Percentiles rank a stretch among this genome's conserved stretches.
phyloP scores from a whole-genome alignment of 2,888 invertebrate genomes.

The Tortrix viridana region DNA sequence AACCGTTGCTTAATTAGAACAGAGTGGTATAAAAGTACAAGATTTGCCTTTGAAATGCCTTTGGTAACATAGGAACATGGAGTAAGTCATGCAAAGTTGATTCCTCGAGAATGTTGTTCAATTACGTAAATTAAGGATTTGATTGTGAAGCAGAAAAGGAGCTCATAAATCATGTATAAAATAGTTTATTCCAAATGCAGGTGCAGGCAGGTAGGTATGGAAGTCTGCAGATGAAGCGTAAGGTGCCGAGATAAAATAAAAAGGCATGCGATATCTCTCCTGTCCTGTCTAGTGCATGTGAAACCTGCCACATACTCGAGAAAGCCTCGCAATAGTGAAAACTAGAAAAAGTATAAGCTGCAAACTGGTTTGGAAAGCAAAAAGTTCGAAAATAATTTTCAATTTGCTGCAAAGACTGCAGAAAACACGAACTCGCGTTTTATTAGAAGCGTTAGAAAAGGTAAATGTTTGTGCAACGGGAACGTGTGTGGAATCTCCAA shows the following conservation, averaged over 20 bases:
- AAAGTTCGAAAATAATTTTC: slow-evolving; percentile 12
- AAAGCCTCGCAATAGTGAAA: slow-evolving; percentile 29
- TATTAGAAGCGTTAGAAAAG: slow-evolving; percentile 5
- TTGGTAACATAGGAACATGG: slow-evolving; percentile 32
- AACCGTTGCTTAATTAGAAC: slow-evolving; percentile 46
- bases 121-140: slow-evolving; percentile 5
- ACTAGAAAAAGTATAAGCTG: slow-evolving; percentile 20
- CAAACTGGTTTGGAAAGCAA: slow-evolving; percentile 15
- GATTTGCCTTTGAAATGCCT: slow-evolving; percentile 41
- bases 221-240: background rate
- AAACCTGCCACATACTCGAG: slow-evolving; percentile 49
- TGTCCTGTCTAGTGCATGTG: slow-evolving; percentile 45
- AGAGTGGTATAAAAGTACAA: slow-evolving; percentile 42
- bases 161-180: background rate
- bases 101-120: slow-evolving; percentile 15
- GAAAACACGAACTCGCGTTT: slow-evolving; percentile 7
- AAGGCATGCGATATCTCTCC: slow-evolving; percentile 44
- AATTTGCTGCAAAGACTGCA: background rate
- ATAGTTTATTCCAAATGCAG: background rate
- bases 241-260: slow-evolving; percentile 20
- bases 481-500: slow-evolving; percentile 1
- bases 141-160: background rate
- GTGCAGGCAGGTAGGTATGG: background rate
- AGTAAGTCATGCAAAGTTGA: slow-evolving; percentile 26
- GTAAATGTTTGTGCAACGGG: slow-evolving; percentile 8